Evolutionary conservation across 2,888 invertebrate species (phyloP).

Genomic region (Drosophila monieri): DNA sequence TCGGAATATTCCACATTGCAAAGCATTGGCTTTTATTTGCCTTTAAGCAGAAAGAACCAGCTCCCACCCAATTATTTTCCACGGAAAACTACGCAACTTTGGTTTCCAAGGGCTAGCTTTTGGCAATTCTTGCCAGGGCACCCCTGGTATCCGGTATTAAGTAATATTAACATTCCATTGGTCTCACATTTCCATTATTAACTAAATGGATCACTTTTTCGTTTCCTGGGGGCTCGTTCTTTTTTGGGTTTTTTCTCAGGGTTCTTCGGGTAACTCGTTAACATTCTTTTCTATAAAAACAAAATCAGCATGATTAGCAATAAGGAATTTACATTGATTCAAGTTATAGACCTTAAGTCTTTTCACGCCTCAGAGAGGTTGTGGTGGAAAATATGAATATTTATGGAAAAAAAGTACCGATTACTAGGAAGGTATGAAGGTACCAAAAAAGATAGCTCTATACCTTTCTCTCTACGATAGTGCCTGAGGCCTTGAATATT

Average conservation of each 20-base stretch:
- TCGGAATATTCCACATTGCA: constrained; percentile 32
- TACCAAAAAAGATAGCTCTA: not conserved
- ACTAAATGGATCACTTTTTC: not conserved
- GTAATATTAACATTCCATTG: not conserved
- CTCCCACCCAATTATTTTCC: not conserved
- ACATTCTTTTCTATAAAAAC: constrained; percentile 11
- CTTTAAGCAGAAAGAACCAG: constrained; percentile 19
- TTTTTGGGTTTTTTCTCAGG: not conserved
- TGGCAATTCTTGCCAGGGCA: not conserved
- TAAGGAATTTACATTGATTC: constrained; percentile 42
- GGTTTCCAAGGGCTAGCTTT: constrained; percentile 17
- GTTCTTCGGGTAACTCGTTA: constrained; percentile 1
- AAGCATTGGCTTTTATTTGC: constrained; percentile 10
- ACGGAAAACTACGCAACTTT: not conserved
- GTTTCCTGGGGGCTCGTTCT: not conserved
- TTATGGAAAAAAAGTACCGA: not conserved
- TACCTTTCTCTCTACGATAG: too few species aligned
- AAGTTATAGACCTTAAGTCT: not conserved
- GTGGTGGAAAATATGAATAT: not conserved
- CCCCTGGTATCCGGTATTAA: not conserved
- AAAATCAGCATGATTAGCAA: constrained; percentile 38
- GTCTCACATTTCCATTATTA: not conserved
- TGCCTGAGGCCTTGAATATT: too few species aligned
- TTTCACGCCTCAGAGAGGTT: constrained; percentile 2
- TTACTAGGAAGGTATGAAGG: not conserved